phyloP scores from a whole-genome alignment of 2,888 invertebrate species.

The Patella pellucida region DNA sequence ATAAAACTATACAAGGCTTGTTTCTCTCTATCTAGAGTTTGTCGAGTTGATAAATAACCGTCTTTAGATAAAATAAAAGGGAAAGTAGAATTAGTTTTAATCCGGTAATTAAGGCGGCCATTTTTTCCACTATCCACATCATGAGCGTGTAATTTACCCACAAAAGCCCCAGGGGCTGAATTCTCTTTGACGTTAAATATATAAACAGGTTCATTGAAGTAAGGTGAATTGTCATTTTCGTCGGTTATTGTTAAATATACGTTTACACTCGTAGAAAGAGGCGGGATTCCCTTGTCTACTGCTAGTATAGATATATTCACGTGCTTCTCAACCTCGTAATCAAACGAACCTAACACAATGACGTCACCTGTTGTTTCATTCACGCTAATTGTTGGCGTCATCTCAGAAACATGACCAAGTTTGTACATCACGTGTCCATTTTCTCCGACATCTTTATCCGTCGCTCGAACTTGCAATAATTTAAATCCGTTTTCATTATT shows the following conservation, averaged over 20 bases:
- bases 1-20: not conserved
- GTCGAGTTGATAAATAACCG: not conserved
- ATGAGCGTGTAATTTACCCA: not conserved
- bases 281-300: not conserved
- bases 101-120: not conserved
- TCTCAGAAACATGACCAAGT: not conserved
- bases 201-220: conserved; percentile 9
- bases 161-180: not conserved
- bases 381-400: not conserved
- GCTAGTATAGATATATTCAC: not conserved
- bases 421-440: not conserved
- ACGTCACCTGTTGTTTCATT: conserved; percentile 6
- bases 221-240: conserved; percentile 3
- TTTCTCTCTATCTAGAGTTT: not conserved
- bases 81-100: not conserved
- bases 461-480: not conserved
- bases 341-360: not conserved
- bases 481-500: not conserved
- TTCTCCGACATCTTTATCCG: not conserved
- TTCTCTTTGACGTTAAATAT: conserved; percentile 3
- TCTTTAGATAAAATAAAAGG: not conserved
- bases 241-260: not conserved
- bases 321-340: not conserved
- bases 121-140: not conserved
- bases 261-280: not conserved